Percentiles rank a stretch among this genome's conserved stretches.
These are phyloP conservation scores for Thomomys bottae DNA, from an alignment of 2,113 vertebrate genomes.

Conservation along the genomic window DNA sequence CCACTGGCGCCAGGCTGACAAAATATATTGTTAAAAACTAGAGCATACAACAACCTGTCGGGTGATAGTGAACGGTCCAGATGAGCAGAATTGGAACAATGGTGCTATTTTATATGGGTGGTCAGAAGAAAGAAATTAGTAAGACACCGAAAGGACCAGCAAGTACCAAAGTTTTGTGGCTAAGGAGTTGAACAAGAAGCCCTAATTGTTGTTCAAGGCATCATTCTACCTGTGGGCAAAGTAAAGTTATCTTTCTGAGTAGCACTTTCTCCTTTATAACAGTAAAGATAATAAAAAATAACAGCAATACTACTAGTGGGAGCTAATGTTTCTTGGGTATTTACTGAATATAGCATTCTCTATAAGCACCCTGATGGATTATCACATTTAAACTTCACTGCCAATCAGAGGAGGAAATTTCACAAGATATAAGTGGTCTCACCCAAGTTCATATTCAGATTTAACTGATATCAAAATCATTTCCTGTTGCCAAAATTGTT, in stretches of 20 bases:
- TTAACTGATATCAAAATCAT: not conserved
- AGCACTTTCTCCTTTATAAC: not conserved
- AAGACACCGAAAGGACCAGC: fast-evolving
- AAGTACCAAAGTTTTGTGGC: not conserved
- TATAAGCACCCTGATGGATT: not conserved
- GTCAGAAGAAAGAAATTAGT: too few species aligned
- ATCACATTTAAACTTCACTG: not conserved
- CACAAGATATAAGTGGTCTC: not conserved
- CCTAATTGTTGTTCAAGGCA: not conserved
- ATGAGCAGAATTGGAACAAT: fast-evolving
- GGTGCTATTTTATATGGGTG: too few species aligned
- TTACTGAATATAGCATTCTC: not conserved
- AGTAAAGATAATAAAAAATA: not conserved
- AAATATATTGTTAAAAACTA: not conserved
- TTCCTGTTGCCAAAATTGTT: not conserved
- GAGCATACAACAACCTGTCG: not conserved
- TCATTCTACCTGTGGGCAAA: not conserved
- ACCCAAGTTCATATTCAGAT: not conserved
- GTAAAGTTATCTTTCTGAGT: not conserved
- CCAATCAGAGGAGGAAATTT: not conserved
- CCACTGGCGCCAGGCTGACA: too few species aligned
- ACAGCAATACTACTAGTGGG: not conserved
- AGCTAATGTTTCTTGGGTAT: not conserved
- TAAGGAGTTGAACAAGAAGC: not conserved
- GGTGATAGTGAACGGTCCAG: not conserved